Evolutionary conservation across 2,888 invertebrate species (phyloP).

Genomic region (Netelia inedita): DNA sequence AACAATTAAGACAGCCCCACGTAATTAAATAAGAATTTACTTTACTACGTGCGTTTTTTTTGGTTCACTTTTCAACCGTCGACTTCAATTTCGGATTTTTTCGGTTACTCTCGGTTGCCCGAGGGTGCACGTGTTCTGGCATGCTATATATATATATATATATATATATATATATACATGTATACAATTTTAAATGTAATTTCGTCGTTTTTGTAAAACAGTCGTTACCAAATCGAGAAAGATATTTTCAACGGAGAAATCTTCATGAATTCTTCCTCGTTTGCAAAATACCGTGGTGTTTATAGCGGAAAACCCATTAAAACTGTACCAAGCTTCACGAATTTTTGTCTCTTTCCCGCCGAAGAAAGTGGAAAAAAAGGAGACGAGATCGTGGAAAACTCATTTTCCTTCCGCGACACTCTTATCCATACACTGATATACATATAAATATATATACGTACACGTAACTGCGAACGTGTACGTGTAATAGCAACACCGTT

Average conservation of each 20-base stretch:
- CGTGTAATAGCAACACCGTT: constrained; percentile 36
- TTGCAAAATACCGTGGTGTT: constrained; percentile 3
- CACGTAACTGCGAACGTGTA: constrained; percentile 16
- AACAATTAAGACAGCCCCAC: too few relatives aligned
- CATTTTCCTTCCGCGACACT: constrained; percentile 39
- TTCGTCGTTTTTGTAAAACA: not conserved
- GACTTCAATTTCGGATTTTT: not conserved
- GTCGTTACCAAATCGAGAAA: constrained; percentile 18
- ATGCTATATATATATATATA: too few relatives aligned
- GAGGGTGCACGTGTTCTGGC: too few relatives aligned
- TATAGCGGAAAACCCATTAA: constrained; percentile 49
- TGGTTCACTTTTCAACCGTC: not conserved
- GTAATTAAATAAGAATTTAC: too few relatives aligned
- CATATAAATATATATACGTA: not conserved
- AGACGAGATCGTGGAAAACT: constrained; percentile 43
- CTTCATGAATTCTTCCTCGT: not conserved
- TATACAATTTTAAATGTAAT: too few relatives aligned
- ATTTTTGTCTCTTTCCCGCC: constrained; percentile 31
- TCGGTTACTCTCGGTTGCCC: not conserved
- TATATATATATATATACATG: too few relatives aligned
- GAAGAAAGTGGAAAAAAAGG: constrained; percentile 30
- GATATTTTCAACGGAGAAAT: constrained; percentile 5
- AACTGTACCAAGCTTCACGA: constrained; percentile 51
- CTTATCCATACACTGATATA: not conserved
- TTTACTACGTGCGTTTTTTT: too few relatives aligned